Base-by-base conservation (phyloP, 2,888 invertebrate species). In the Oscheius onirici region DNA sequence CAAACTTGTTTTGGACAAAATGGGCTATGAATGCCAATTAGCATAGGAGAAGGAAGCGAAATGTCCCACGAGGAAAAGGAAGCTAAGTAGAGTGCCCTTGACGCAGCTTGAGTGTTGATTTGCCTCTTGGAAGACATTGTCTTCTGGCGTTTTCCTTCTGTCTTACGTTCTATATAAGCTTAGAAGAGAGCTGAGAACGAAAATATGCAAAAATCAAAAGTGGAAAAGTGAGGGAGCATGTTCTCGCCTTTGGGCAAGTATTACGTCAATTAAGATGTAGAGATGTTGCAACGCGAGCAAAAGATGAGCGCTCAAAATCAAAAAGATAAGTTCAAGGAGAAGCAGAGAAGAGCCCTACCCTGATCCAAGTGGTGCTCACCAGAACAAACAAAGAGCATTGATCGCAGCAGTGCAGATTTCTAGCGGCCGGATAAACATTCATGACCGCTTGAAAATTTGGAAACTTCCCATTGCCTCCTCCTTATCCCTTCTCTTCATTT, bases 401-500 rank as follows among this genome's bases (percentile, higher is more conserved):
- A 63, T 63, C 63, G 63, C 49, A 63, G 63, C 63, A 63, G 63
- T 63, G 63, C 63, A 63, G 63, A 63, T 63, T 46, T 63, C 63
- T 20, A 49, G 28, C 60, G 22, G 26, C 63, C 46, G 49, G 63
- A 44, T 63, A 63, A 63, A 63, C 63, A 63, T 49, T 63, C 49
- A 40, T 60, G 60, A 60, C 43, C 60, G 63, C 43, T 58, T 58
- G 58, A 58, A 58, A n/a, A 5, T 46, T 46, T 46, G 11, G 46
- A 46, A 46, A 46, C n/a, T 15, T 46, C 46, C 20, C n/a, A 5
- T 6, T 20, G 11, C 8, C 46, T 46, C 13, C 46, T 46, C 3
- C n/a, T 20, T 46, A 46, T 20, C 20, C n/a, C 8, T 11, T 5
- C n/a, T 46, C 46, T 20, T 46, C 8, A 43, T 8, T 43, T 43